These are phyloP conservation scores for Chinchilla lanigera DNA, from an alignment of 2,113 vertebrate genomes.

Conservation along the genomic window DNA sequence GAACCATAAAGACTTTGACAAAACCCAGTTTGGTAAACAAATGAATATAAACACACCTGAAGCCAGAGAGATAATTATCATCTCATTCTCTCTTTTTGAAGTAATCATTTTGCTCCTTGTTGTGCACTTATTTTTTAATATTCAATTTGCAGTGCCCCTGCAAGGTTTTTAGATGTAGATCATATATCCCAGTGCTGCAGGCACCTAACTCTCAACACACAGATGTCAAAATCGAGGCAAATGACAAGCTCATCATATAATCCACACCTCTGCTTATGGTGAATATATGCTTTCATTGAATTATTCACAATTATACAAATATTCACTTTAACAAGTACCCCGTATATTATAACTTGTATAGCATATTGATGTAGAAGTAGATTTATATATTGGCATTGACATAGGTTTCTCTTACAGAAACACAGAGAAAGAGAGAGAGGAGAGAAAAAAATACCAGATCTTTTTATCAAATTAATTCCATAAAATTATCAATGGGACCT, in stretches of 20 bases:
- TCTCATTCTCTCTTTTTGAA: constrained; percentile 78
- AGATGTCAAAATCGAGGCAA: constrained; percentile 82
- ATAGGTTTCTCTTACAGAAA: background rate
- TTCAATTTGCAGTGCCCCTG: constrained; percentile 83
- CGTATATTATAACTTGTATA: background rate
- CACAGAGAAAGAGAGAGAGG: background rate
- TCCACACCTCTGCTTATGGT: constrained; percentile 63
- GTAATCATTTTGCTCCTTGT: constrained; percentile 82
- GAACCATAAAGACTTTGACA: constrained; percentile 86
- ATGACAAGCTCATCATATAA: constrained; percentile 11
- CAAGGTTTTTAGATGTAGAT: constrained; percentile 77
- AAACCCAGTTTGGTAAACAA: constrained; percentile 86
- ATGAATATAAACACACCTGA: constrained; percentile 86
- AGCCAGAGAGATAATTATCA: constrained; percentile 87
- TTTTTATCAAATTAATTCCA: constrained; percentile 81
- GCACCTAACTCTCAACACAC: constrained; percentile 75
- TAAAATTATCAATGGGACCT: constrained; percentile 80
- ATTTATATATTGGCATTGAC: background rate
- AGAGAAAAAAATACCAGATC: constrained; percentile 57
- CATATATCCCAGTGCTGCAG: constrained; percentile 80
- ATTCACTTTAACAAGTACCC: background rate
- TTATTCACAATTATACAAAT: constrained; percentile 69
- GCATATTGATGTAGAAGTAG: background rate
- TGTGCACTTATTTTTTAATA: constrained; percentile 77
- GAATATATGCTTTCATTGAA: constrained; percentile 58